Conservation (phyloP, 2,113 vertebrate species). For the Peromyscus polionotus region DNA sequence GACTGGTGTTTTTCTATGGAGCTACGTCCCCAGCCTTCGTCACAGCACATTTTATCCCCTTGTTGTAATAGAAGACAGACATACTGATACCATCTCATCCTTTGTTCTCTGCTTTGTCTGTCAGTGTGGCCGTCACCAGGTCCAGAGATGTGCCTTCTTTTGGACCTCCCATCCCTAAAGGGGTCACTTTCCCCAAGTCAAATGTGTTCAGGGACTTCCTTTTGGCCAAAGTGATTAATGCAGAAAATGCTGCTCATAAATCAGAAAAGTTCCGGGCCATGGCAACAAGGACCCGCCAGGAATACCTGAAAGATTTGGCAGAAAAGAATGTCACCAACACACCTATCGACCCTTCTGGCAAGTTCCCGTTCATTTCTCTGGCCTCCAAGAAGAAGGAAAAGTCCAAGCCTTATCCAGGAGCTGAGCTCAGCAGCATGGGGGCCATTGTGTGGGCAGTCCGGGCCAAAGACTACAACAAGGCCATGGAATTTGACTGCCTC, state of each 20-base stretch:
- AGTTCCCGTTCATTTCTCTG: constrained; percentile 97
- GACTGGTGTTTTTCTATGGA: not conserved
- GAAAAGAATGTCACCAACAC: constrained; percentile 97
- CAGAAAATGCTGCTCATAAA: constrained; percentile 98
- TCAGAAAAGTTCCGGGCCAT: constrained; percentile 98
- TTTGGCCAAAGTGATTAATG: constrained; percentile 97
- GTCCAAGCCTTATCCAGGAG: constrained; percentile 93
- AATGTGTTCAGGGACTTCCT: constrained; percentile 99
- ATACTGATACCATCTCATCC: constrained; percentile 6
- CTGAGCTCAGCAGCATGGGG: constrained; percentile 95
- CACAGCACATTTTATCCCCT: not conserved
- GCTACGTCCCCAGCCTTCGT: not conserved
- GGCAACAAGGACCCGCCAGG: constrained; percentile 97
- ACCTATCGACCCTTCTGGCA: constrained; percentile 95
- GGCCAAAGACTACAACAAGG: constrained; percentile 95
- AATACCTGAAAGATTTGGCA: constrained; percentile 96
- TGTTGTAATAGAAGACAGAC: not conserved
- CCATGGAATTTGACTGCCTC: constrained; percentile 94
- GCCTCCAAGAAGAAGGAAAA: constrained; percentile 97
- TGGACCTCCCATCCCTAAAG: constrained; percentile 96
- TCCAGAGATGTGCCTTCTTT: constrained; percentile 98
- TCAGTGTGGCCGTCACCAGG: constrained; percentile 95
- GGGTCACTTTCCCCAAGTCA: constrained; percentile 97
- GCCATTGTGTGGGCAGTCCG: constrained; percentile 94
- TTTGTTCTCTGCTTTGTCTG: constrained; percentile 58